Evolutionary conservation across 2,113 vertebrate species (phyloP).

Genomic region (Argyrosomus japonicus): DNA sequence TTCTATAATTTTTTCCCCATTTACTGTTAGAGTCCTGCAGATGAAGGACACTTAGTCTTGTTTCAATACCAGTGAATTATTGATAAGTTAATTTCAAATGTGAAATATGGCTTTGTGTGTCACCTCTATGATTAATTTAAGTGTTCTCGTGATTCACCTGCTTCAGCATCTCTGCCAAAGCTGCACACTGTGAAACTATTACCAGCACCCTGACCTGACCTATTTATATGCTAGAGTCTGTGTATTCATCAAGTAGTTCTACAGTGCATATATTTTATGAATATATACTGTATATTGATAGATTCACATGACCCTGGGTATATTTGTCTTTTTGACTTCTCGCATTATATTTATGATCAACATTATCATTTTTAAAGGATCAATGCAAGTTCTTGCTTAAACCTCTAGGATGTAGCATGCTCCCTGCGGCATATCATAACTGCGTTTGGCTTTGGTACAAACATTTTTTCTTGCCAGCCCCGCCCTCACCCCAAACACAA

Average conservation of each 20-base stretch:
- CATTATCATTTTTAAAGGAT: neutral
- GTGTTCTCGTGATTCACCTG: constrained; percentile 61
- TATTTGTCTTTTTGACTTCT: neutral
- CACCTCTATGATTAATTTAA: constrained; percentile 78
- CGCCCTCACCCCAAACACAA: no score
- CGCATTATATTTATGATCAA: neutral
- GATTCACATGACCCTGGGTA: neutral
- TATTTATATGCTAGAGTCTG: constrained; percentile 12
- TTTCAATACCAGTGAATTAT: constrained; percentile 81
- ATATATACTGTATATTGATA: neutral
- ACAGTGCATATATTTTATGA: neutral
- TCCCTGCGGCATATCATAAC: no score
- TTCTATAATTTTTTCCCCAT: constrained; percentile 51
- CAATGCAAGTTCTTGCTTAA: neutral
- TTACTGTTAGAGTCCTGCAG: constrained; percentile 57
- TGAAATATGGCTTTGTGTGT: constrained; percentile 77
- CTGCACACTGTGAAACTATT: constrained; percentile 48
- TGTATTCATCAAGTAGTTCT: constrained; percentile 19
- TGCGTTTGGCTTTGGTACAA: no score
- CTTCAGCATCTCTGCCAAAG: constrained; percentile 60
- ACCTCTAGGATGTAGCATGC: neutral
- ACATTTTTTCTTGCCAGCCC: no score
- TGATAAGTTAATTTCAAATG: constrained; percentile 80
- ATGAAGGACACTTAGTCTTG: constrained; percentile 79
- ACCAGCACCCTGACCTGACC: constrained; percentile 7